A percentile compares a stretch with the other conserved stretches of the same genome.
Evolutionary conservation across 2,113 vertebrate genomes (phyloP).

Genomic region (Corythornis madagascariensis): DNA sequence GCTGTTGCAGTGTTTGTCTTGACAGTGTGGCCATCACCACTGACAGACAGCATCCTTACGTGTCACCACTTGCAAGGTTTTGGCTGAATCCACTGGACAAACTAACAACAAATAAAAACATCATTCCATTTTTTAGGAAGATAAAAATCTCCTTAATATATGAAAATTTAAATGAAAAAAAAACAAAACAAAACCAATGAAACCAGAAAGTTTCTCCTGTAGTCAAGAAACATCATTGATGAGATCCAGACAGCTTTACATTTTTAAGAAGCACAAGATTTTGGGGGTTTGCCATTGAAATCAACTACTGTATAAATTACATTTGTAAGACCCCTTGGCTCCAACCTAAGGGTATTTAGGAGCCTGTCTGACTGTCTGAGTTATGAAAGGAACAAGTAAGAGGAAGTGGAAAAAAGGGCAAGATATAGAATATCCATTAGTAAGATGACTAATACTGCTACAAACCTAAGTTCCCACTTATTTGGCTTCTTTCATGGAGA

Average conservation of each 20-base stretch:
- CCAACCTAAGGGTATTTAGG: slow-evolving; percentile 26
- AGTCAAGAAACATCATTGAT: slow-evolving; percentile 31
- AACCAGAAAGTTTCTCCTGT: not conserved
- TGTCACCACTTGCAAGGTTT: not conserved
- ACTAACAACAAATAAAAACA: not conserved
- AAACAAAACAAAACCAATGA: not conserved
- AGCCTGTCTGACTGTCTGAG: slow-evolving; percentile 11
- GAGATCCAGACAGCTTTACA: slow-evolving; percentile 36
- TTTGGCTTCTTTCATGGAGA: slow-evolving; percentile 31
- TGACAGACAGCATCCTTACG: not conserved
- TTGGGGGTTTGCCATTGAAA: slow-evolving; percentile 4
- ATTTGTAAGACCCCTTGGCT: slow-evolving; percentile 46
- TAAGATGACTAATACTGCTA: slow-evolving; percentile 32
- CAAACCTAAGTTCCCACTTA: not conserved
- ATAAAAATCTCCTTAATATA: not conserved
- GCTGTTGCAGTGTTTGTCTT: not conserved
- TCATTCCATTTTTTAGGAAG: not conserved
- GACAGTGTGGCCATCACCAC: not conserved
- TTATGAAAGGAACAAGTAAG: slow-evolving; percentile 34
- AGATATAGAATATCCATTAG: slow-evolving; percentile 48
- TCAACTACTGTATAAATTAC: slow-evolving; percentile 43
- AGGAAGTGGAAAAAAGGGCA: slow-evolving; percentile 47
- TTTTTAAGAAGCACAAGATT: not conserved
- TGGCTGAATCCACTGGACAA: not conserved
- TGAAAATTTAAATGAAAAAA: not conserved